Base-by-base conservation (phyloP, 2,113 vertebrate genomes). In the Bubo bubo region DNA sequence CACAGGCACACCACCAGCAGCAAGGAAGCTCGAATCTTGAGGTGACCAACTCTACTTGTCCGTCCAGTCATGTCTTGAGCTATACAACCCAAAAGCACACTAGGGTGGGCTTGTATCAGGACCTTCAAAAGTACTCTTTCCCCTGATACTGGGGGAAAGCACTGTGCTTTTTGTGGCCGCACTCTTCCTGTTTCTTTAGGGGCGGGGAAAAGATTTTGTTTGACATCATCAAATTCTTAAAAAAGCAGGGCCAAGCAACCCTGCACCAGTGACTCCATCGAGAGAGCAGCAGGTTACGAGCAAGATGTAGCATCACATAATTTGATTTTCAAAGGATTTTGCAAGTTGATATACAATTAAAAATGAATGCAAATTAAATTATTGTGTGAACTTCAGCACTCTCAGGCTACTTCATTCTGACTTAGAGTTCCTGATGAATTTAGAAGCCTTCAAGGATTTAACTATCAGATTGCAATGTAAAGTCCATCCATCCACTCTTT, bases 41-140 rank as follows among this genome's bases (percentile, higher is more conserved):
- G 27, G 39, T 26, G 49, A 22, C 10, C 1, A 1, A 10, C 24
- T 49, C 14, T 13, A 4, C 41, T 32, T 8, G 2, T 3, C 24
- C 26, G 41, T 9, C 10, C 6, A 3, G 22, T 12, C 95, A 90
- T 92, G 13, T 7, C 81, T 63, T 9, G 16, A 90, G 85, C 27
- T 15, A 3, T 0, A 7, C 17, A 56, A 16, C n/a, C 13, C 56
- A 5, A 56, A 34, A 45, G 12, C 55, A 10, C 28, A 2, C 6
- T 1, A 26, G 26, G 56, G 45, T 70, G 66, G 88, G 67, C 39
- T 75, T 10, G 1, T 43, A 11, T 6, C 32, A 20, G 39, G 18
- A 16, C 59, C 19, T 43, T 0, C 28, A 10, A 5, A 35, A 63
- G 32, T 1, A 6, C 32, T 39, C 55, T 19, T 27, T 15, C 37